These are phyloP conservation scores for Apamea crenata DNA, from an alignment of 2,888 invertebrate species.

Conservation along the genomic window DNA sequence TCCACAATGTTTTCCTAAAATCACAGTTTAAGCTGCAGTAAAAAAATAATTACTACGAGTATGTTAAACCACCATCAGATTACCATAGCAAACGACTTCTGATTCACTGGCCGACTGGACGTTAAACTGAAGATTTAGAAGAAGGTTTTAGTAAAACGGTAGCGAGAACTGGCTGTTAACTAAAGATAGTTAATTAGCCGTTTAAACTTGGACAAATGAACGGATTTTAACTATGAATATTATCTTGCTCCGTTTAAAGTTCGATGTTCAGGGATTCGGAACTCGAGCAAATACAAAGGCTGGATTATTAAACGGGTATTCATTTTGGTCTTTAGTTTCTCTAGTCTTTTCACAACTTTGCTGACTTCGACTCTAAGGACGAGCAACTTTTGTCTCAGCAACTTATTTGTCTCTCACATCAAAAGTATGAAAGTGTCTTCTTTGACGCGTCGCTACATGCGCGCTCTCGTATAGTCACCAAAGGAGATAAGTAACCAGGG, in stretches of 20 bases:
- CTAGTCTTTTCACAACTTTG: not conserved
- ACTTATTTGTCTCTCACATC: too few relatives aligned
- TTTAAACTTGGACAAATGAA: slow-evolving; percentile 3
- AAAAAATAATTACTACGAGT: slow-evolving; percentile 33
- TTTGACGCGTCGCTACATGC: too few relatives aligned
- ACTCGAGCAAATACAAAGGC: not conserved
- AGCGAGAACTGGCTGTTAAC: slow-evolving; percentile 19
- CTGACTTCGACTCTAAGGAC: not conserved
- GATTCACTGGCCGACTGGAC: slow-evolving; percentile 20
- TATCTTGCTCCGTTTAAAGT: slow-evolving; percentile 8
- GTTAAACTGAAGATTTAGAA: slow-evolving; percentile 7
- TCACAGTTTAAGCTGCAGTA: not conserved
- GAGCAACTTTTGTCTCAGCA: too few relatives aligned
- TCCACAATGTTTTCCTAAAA: not conserved
- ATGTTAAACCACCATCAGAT: slow-evolving; percentile 25
- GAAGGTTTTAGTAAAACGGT: slow-evolving; percentile 31
- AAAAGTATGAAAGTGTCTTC: too few relatives aligned
- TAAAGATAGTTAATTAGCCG: slow-evolving; percentile 25
- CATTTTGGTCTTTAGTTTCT: not conserved
- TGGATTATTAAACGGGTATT: not conserved
- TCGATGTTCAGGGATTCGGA: not conserved
- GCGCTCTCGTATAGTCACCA: too few relatives aligned
- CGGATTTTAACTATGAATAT: not conserved
- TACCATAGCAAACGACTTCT: slow-evolving; percentile 47
- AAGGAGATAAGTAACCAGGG: too few relatives aligned